Evolutionary conservation across 2,113 vertebrate genomes (phyloP), one percentile per base, ranked within the genome.

Genomic region (Myotis brandtii): DNA sequence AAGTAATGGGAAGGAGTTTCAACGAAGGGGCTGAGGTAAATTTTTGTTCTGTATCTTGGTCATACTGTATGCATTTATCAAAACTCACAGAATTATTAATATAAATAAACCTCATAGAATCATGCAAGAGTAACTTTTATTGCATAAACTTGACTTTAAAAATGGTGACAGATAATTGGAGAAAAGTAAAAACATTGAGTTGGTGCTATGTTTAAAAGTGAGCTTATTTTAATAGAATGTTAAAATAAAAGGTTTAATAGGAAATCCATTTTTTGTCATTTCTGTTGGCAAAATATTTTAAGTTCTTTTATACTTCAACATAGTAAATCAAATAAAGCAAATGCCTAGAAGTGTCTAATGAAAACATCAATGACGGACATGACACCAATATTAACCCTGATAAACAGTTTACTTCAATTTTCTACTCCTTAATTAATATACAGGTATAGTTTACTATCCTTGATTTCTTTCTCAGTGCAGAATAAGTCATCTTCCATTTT

Each of bases 131-230:
- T 82, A 82, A 83, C 76, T 95, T 79, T 81, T 76, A 46, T 23
- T 86, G 40, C 27, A 77, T 87, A 80, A 75, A 70, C 12, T 72
- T 88, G 69, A n/a, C 21, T 67, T 82, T 89, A n/a, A 93, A 95
- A 88, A 80, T 75, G 3, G 48, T 85, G 73, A 93, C 25, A 89
- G 30, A 52, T 64, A 89, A 73, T 30, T 69, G 40, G 17, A 17
- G 62, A 79, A 72, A 84, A 95, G 83, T 76, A 43, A 82, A 95
- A 52, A 93, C 59, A 46, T 20, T 96, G 77, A 89, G 50, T 10
- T 79, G 25, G 30, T 72, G 27, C 6, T 85, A 43, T 85, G 46
- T 66, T 93, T 88, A 67, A 86, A 95, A 70, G 69, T 76, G 79
- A 94, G 94, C 67, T 48, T 73, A 93, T 73, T 72, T 54, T 79